Conservation (phyloP, 2,113 vertebrate genomes). For the Tragulus kanchil region DNA sequence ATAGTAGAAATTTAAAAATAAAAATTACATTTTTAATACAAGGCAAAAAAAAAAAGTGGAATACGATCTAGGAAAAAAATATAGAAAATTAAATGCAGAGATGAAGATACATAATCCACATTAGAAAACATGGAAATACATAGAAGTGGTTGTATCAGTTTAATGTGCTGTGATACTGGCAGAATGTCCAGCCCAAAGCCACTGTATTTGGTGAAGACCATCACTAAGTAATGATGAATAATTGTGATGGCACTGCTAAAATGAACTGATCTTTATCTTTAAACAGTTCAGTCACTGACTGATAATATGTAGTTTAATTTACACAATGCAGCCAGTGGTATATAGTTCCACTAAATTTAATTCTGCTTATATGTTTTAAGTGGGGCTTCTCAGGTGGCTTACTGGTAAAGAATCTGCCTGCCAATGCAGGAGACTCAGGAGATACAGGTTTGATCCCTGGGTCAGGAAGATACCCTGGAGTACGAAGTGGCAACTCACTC, state of each 20-base stretch:
- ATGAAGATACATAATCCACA: background rate
- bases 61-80: background rate
- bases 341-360: background rate
- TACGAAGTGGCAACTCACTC: background rate
- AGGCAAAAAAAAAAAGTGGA: conserved; percentile 25
- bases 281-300: background rate
- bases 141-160: background rate
- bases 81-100: conserved; percentile 14
- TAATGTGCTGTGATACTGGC: background rate
- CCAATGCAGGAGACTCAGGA: background rate
- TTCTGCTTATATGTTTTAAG: background rate
- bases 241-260: background rate
- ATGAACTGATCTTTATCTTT: conserved; percentile 36
- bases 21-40: background rate
- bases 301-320: background rate
- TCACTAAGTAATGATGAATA: background rate
- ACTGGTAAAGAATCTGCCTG: background rate
- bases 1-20: background rate
- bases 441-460: background rate
- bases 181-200: background rate
- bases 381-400: background rate
- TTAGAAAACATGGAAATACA: background rate
- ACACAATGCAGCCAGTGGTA: background rate
- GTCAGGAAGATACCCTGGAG: background rate
- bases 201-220: background rate